Base-by-base conservation (phyloP, 2,797 vertebrate species). In the Brachyalestes nurse region DNA sequence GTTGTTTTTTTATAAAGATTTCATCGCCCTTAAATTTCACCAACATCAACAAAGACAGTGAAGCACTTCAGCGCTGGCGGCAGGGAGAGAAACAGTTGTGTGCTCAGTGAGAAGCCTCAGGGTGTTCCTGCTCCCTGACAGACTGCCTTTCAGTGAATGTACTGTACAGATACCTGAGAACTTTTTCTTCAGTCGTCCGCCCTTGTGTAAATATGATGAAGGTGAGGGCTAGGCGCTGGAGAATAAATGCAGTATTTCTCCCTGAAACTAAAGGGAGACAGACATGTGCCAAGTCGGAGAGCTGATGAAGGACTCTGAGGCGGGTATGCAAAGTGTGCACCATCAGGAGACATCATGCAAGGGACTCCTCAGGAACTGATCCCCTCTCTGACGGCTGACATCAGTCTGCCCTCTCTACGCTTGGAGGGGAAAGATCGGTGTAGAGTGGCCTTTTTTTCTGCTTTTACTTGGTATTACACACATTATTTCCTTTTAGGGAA, bases 11-110 rank as follows among this genome's bases (percentile, higher is more conserved):
- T 3, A 28, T 34, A 34, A 34, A 99, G 98, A 90, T 99, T 97
- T 90, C 98, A 99, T 93, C 97, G 98, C 88, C 98, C 98, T 47
- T 99, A 96, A 93, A 78, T 0, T 85, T 84, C 80, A 67, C 80
- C 79, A 82, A 78, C 81, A 88, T 47, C 78, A 58, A 86, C 89
- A 92, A 80, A 82, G 89, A 92, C 79, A 82, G 82, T 82, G 78
- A 95, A 94, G 94, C 94, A 94, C 93, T 94, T 94, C 89, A 77
- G 66, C 80, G 77, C 79, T 72, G 21, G 53, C 61, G 13, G 49
- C 47, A 81, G 84, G 86, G 82, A 85, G 83, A 87, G 74, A 78
- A 75, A 65, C 28, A 12, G 60, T 45, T 58, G 71, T 58, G 62
- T 66, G 13, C 66, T 81, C 55, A 65, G 19, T 49, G 45, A 53